phyloP scores from a whole-genome alignment of 2,797 vertebrate genomes.

The Propithecus deckenii region DNA sequence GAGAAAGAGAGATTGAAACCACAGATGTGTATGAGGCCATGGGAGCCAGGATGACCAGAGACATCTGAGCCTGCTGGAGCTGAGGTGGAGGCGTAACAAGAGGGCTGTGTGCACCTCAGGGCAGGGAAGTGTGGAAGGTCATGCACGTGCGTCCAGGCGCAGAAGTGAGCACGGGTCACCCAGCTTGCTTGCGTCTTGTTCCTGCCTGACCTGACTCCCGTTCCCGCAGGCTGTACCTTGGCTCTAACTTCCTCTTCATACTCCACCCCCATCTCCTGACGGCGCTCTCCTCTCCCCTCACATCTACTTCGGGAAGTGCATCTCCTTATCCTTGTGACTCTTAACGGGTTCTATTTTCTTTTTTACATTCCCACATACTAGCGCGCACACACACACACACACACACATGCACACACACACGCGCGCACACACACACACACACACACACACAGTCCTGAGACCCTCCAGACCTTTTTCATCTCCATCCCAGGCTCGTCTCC shows the following conservation, averaged over 20 bases:
- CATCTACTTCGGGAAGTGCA: neutral
- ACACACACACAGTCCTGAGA: too few species aligned
- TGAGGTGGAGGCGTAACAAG: neutral
- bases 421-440: too few species aligned
- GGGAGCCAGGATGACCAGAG: neutral
- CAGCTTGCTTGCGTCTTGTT: neutral
- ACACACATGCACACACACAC: neutral
- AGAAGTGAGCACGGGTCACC: neutral
- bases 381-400: too few species aligned
- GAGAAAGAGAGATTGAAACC: too few species aligned
- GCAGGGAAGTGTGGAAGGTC: neutral
- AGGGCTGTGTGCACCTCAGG: neutral
- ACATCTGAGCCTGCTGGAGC: neutral
- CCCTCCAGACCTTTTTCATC: too few species aligned
- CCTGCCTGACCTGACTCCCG: neutral
- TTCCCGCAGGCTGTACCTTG: neutral
- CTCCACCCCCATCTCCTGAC: neutral
- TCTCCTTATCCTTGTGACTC: neutral
- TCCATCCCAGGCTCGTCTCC: neutral
- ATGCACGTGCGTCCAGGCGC: rapidly evolving
- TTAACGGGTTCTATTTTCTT: neutral
- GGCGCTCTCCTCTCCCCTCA: neutral
- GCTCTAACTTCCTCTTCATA: neutral
- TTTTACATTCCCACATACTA: neutral
- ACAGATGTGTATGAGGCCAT: rapidly evolving